Percentiles rank a stretch among this genome's conserved stretches.
phyloP scores from a whole-genome alignment of 2,797 vertebrate genomes.

The Hylomyscus alleni region DNA sequence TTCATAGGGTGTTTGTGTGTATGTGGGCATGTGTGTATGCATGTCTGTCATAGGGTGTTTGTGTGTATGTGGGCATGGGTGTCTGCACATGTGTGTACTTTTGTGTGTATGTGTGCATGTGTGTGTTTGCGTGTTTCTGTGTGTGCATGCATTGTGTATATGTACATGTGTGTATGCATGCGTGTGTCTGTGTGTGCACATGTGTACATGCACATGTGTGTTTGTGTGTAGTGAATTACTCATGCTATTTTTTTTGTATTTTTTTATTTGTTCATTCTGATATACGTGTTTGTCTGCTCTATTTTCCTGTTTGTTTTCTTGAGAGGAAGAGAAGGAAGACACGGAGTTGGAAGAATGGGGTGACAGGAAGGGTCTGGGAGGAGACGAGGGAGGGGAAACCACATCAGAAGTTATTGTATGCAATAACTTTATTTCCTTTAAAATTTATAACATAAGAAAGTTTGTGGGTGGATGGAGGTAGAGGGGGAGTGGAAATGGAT shows the following conservation, averaged over 20 bases:
- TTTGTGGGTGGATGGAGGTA: neutral
- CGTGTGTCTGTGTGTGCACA: neutral
- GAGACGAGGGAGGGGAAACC: neutral
- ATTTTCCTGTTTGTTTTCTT: neutral
- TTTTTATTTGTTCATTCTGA: neutral
- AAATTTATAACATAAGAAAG: neutral
- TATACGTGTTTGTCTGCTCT: neutral
- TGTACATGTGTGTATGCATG: neutral
- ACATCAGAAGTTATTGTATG: neutral
- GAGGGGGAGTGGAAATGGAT: neutral
- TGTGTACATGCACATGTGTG: neutral
- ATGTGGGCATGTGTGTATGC: neutral
- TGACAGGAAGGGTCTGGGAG: neutral
- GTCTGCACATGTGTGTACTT: too few species aligned
- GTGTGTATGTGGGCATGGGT: too few species aligned
- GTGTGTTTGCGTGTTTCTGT: accelerated
- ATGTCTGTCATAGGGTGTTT: too few species aligned
- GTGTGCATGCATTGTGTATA: too few species aligned
- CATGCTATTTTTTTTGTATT: neutral
- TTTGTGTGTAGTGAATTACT: neutral
- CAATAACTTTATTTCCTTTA: neutral
- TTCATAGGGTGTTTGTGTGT: neutral
- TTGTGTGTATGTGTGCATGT: neutral
- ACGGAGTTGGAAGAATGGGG: too few species aligned
- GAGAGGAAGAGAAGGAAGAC: neutral